A percentile compares a stretch with the other conserved stretches of the same genome.
These are phyloP conservation scores for Hedychridium roseum DNA, from an alignment of 2,888 invertebrate genomes.

Conservation along the genomic window DNA sequence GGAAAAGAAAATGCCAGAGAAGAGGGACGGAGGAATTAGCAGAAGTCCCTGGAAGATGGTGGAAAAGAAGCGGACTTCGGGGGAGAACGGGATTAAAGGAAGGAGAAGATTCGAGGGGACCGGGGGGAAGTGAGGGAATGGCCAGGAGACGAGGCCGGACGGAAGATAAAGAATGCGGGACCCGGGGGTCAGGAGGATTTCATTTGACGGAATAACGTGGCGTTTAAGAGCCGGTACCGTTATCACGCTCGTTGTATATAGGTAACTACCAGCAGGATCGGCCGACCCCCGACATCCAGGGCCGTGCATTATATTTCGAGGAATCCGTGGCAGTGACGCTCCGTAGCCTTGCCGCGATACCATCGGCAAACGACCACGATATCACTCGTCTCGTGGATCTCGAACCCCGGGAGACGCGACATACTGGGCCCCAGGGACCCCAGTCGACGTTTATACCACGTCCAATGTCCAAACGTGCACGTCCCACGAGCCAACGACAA, in stretches of 20 bases:
- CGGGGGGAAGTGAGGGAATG: constrained; percentile 8
- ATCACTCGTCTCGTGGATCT: too few relatives aligned
- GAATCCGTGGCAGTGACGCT: constrained; percentile 31
- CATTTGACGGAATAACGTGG: constrained; percentile 61
- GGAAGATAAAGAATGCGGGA: constrained; percentile 46
- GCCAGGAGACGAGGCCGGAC: constrained; percentile 20
- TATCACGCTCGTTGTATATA: constrained; percentile 49
- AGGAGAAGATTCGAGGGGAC: too few relatives aligned
- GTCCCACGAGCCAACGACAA: too few relatives aligned
- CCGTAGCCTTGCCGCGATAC: too few relatives aligned
- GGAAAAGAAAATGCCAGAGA: constrained; percentile 8
- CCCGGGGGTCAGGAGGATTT: constrained; percentile 58
- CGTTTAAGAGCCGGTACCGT: constrained; percentile 62
- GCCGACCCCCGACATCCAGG: constrained; percentile 35
- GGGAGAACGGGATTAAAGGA: too few relatives aligned
- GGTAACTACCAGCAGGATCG: constrained; percentile 40
- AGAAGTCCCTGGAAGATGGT: too few relatives aligned
- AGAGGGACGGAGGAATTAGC: constrained; percentile 20
- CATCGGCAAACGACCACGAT: too few relatives aligned
- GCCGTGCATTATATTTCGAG: constrained; percentile 36
- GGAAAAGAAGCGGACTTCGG: too few relatives aligned
- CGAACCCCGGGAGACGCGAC: too few relatives aligned
- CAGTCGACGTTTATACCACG: too few relatives aligned
- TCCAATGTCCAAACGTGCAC: too few relatives aligned
- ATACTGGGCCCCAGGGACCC: too few relatives aligned